These are phyloP conservation scores for Clytia hemisphaerica DNA, from an alignment of 30 jellyfish, hydroid and myxozoan species.

Conservation along the genomic window DNA sequence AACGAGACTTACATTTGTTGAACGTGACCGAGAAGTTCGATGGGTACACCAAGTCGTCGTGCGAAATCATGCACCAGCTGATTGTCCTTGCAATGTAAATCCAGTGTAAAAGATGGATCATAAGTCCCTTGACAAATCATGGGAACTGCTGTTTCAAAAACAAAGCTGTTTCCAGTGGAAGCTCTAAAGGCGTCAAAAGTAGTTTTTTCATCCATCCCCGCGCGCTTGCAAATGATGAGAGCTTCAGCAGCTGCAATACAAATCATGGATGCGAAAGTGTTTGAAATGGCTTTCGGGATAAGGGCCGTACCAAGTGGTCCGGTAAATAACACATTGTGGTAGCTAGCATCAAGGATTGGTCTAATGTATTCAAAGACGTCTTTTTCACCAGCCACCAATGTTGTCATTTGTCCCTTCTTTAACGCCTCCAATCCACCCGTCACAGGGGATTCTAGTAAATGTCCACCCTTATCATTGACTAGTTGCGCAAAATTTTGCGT, in stretches of 20 bases:
- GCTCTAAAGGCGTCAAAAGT: conserved; percentile 43
- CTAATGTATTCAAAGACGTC: conserved; percentile 4
- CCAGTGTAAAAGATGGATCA: conserved; percentile 49
- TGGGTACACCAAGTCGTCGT: conserved; percentile 42
- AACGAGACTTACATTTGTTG: conserved; percentile 45
- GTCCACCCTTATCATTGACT: conserved; percentile 43
- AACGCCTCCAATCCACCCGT: conserved; percentile 67
- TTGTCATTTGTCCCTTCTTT: conserved; percentile 57
- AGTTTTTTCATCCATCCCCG: conserved; percentile 33
- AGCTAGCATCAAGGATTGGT: conserved; percentile 46
- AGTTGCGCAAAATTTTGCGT: conserved; percentile 36
- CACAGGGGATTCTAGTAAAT: conserved; percentile 55
- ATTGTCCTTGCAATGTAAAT: conserved; percentile 52
- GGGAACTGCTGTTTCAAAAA: conserved; percentile 54
- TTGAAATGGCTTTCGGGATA: conserved; percentile 41
- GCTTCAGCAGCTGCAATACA: conserved; percentile 54
- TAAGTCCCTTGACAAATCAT: conserved; percentile 41
- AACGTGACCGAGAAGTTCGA: conserved; percentile 30
- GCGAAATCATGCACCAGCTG: conserved; percentile 44
- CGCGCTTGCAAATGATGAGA: conserved; percentile 37
- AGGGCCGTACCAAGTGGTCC: conserved; percentile 64
- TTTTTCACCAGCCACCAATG: conserved; percentile 49
- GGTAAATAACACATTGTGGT: conserved; percentile 35
- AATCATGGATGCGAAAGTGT: conserved; percentile 48
- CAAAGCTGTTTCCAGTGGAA: conserved; percentile 52